A percentile compares a stretch with the other conserved stretches of the same genome.
Conservation (phyloP, 1,140 invertebrate species). For the Mamestra configurata region DNA sequence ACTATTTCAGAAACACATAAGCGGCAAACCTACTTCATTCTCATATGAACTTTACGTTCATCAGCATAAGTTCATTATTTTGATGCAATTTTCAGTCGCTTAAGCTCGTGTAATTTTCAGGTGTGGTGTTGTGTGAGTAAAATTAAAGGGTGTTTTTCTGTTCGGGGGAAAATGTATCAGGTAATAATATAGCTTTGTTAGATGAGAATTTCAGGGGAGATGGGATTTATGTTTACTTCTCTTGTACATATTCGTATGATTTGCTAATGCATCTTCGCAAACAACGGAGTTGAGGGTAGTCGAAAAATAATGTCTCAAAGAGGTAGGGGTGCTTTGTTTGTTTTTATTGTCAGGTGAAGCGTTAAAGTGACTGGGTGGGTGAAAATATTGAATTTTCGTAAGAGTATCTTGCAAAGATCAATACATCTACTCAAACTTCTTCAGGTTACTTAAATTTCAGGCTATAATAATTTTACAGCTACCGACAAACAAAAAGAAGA, state of each 20-base stretch:
- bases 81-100: background rate
- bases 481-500: no score
- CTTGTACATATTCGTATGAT: slow-evolving; percentile 58
- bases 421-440: no score
- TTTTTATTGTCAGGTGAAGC: slow-evolving; percentile 6
- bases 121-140: slow-evolving; percentile 59
- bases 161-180: slow-evolving; percentile 69
- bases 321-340: slow-evolving; percentile 36
- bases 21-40: background rate
- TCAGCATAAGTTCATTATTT: slow-evolving; percentile 15
- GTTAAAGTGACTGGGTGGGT: background rate
- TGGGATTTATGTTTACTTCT: slow-evolving; percentile 62
- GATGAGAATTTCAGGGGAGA: slow-evolving; percentile 66
- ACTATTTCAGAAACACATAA: background rate
- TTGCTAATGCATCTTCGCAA: slow-evolving; percentile 64
- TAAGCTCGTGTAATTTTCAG: slow-evolving; percentile 31
- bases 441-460: no score
- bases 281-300: slow-evolving; percentile 44
- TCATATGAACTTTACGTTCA: background rate
- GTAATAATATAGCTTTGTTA: slow-evolving; percentile 69
- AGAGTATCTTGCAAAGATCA: background rate
- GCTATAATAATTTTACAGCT: no score
- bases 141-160: slow-evolving; percentile 73
- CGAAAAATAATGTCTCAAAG: slow-evolving; percentile 47
- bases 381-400: background rate